These are phyloP conservation scores for Bubalus kerabau DNA, from an alignment of 2,113 vertebrate genomes.

Conservation along the genomic window DNA sequence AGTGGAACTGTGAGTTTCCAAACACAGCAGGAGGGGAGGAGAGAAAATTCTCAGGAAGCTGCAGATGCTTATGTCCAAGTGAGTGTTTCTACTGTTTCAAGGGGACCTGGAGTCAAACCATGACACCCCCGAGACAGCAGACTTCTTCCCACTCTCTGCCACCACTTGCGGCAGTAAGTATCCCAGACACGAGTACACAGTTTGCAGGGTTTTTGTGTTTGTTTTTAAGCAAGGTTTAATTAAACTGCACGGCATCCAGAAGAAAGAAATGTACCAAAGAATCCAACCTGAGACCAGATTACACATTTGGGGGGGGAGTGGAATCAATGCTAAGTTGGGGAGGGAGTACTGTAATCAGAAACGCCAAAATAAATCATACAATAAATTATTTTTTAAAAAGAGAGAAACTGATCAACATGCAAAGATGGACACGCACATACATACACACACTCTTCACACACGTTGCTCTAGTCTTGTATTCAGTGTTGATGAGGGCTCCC, in stretches of 20 bases:
- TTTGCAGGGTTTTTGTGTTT: not conserved
- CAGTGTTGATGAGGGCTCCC: slow-evolving; percentile 41
- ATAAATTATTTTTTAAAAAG: slow-evolving; percentile 61
- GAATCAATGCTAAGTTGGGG: slow-evolving; percentile 12
- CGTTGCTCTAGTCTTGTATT: slow-evolving; percentile 29
- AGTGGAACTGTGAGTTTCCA: not conserved
- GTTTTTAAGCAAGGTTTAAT: slow-evolving; percentile 69
- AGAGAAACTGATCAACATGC: slow-evolving; percentile 39
- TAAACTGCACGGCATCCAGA: slow-evolving; percentile 57
- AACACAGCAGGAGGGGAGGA: not conserved
- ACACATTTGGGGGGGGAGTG: not conserved
- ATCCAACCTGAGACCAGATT: slow-evolving; percentile 56
- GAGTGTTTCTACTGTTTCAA: not conserved
- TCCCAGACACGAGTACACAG: slow-evolving; percentile 48
- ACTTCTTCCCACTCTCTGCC: not conserved
- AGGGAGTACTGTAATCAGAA: slow-evolving; percentile 24
- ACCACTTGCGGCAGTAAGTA: not conserved
- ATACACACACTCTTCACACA: not conserved
- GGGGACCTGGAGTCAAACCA: not conserved
- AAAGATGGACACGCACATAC: not conserved
- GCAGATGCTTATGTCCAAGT: not conserved
- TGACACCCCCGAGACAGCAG: not conserved
- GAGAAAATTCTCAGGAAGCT: not conserved
- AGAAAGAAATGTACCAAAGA: slow-evolving; percentile 58
- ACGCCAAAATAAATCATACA: slow-evolving; percentile 56